Conservation (phyloP, 2,113 vertebrate species). For the Pseudopipra pipra region DNA sequence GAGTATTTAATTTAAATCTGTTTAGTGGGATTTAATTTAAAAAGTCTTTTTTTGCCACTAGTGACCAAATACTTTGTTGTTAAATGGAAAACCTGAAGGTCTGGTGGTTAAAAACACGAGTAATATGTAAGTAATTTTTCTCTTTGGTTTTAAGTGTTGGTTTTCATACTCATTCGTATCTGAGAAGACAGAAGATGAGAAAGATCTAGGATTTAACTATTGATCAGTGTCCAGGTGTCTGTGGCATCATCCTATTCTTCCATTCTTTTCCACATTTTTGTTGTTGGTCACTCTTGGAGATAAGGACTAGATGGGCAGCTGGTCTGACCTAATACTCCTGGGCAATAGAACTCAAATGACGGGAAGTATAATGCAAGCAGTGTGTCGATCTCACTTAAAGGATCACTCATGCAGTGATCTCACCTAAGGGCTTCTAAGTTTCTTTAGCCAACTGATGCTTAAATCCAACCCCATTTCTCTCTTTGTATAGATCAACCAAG, state of each 20-base stretch:
- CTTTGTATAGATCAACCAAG: neutral
- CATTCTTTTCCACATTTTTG: neutral
- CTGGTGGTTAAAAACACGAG: neutral
- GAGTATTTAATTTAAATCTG: neutral
- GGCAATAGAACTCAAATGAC: neutral
- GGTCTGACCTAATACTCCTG: neutral
- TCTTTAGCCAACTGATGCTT: neutral
- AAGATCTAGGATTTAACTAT: neutral
- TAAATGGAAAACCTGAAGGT: neutral
- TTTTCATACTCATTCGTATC: neutral
- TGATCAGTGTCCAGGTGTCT: neutral
- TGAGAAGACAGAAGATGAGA: neutral
- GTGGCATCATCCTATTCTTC: neutral
- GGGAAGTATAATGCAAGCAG: neutral
- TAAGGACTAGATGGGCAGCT: rapidly evolving
- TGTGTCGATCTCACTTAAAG: neutral
- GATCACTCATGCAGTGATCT: neutral
- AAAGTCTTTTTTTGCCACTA: neutral
- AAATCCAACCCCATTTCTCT: neutral
- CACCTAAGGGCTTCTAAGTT: neutral
- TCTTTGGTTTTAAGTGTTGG: neutral
- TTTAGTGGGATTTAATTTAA: neutral
- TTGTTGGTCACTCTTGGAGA: neutral
- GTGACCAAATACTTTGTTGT: neutral
- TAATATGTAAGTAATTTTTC: neutral